Conservation (phyloP, 2,888 invertebrate species). For the Bembecia ichneumoniformis region DNA sequence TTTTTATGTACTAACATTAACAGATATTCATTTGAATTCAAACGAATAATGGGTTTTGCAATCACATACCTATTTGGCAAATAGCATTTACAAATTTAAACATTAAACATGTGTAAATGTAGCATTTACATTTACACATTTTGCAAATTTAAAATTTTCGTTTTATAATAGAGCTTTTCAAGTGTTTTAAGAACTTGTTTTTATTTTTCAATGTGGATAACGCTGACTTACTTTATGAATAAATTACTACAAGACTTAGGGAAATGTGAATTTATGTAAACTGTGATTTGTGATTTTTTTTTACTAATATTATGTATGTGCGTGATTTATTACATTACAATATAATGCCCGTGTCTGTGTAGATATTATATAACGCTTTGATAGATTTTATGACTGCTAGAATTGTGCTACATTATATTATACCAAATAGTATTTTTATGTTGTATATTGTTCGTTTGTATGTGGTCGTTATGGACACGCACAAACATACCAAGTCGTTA, state of each 20-base stretch:
- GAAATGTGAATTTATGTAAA: conserved; percentile 71
- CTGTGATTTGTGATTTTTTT: conserved; percentile 72
- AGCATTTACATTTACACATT: too few species aligned
- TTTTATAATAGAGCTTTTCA: conserved; percentile 35
- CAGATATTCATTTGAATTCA: not conserved
- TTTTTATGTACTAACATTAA: not conserved
- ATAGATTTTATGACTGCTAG: conserved; percentile 67
- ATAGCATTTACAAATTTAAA: conserved; percentile 47
- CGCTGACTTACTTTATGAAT: conserved; percentile 22
- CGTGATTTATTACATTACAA: conserved; percentile 24
- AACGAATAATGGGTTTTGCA: not conserved
- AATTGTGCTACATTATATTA: conserved; percentile 62
- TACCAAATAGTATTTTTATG: conserved; percentile 73
- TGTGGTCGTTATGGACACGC: conserved; percentile 18
- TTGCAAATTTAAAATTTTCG: conserved; percentile 4
- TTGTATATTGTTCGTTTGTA: conserved; percentile 66
- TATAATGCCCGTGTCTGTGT: conserved; percentile 56
- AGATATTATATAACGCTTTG: conserved; percentile 55
- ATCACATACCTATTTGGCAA: conserved; percentile 18
- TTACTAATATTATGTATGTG: conserved; percentile 53
- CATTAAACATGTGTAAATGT: too few species aligned
- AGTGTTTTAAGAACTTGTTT: conserved; percentile 39
- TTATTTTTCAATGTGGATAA: conserved; percentile 26
- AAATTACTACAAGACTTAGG: conserved; percentile 61
- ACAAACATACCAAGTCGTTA: conserved; percentile 5